phyloP scores from a whole-genome alignment of 2,888 invertebrate genomes.

The Tachina grossa region DNA sequence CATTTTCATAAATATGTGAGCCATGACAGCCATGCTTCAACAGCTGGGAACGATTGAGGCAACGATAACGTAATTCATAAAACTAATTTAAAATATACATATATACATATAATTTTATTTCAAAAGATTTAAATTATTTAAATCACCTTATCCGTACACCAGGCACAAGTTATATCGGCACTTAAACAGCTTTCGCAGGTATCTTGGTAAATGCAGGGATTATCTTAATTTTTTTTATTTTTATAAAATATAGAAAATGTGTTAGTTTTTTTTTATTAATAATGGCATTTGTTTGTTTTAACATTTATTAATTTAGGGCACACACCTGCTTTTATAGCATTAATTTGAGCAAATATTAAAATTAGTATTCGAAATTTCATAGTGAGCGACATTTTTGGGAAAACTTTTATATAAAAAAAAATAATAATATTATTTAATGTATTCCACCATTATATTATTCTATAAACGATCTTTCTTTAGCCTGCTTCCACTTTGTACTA shows the following conservation, averaged over 20 bases:
- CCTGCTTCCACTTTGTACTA: slow-evolving; percentile 42
- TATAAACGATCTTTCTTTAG: slow-evolving; percentile 11
- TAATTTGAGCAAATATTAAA: slow-evolving; percentile 8
- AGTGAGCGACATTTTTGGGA: slow-evolving; percentile 10
- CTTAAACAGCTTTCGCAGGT: slow-evolving; percentile 79
- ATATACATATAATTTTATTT: slow-evolving; percentile 16
- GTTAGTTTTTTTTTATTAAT: not conserved
- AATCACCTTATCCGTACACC: slow-evolving; percentile 82
- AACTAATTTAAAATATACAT: too few species aligned
- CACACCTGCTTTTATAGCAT: slow-evolving; percentile 49
- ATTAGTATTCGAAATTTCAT: not conserved
- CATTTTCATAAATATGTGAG: slow-evolving; percentile 77
- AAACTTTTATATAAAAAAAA: not conserved
- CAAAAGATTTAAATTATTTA: not conserved
- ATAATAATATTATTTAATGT: slow-evolving; percentile 17
- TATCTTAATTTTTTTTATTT: slow-evolving; percentile 72
- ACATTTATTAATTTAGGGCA: not conserved
- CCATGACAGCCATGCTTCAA: slow-evolving; percentile 75
- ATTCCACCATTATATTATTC: not conserved
- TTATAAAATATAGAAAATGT: slow-evolving; percentile 15
- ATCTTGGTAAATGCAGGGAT: slow-evolving; percentile 78
- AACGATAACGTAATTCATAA: slow-evolving; percentile 77
- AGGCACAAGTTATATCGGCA: slow-evolving; percentile 79
- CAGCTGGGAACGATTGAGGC: slow-evolving; percentile 77
- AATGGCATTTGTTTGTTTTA: not conserved